Evolutionary conservation across 1,140 invertebrate species (phyloP).

Genomic region (Stratiolaelaps scimitus): DNA sequence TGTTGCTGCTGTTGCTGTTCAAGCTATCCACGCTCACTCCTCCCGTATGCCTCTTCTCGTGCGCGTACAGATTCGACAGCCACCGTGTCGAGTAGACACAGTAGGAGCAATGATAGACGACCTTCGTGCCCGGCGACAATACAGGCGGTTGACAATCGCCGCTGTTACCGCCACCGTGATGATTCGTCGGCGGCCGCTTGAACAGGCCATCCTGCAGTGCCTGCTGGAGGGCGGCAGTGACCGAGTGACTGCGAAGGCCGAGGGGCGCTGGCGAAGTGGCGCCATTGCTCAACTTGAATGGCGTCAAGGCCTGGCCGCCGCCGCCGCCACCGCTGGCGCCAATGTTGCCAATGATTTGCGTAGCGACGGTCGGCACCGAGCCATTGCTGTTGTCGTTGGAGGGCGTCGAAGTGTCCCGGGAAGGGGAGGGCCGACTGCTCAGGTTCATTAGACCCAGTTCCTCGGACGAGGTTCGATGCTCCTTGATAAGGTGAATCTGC

Average conservation of each 20-base stretch:
- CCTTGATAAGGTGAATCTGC: conserved; percentile 48
- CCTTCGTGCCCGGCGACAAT: conserved; percentile 39
- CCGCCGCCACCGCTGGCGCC: not conserved
- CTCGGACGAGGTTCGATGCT: conserved; percentile 41
- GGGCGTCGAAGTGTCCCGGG: conserved; percentile 16
- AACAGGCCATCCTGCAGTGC: conserved; percentile 20
- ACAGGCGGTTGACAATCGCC: conserved; percentile 28
- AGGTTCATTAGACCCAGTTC: conserved; percentile 36
- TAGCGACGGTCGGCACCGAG: conserved; percentile 31
- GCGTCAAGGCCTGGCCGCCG: not conserved
- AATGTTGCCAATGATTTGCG: not conserved
- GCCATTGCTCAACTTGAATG: conserved; percentile 11
- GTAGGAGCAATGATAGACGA: conserved; percentile 71
- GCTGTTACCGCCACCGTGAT: not conserved
- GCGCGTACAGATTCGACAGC: conserved; percentile 73
- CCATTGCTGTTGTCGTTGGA: conserved; percentile 32
- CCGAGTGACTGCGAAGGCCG: conserved; percentile 28
- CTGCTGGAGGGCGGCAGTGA: conserved; percentile 17
- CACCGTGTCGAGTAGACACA: conserved; percentile 77
- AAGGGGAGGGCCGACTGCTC: conserved; percentile 8
- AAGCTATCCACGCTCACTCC: conserved; percentile 36
- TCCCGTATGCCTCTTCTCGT: conserved; percentile 65
- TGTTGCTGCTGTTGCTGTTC: not conserved
- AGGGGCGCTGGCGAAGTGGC: not conserved
- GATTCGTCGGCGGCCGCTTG: conserved; percentile 19